Evolutionary conservation across 2,113 vertebrate species (phyloP), one percentile per base, ranked within the genome.

Genomic region (Alligator sinensis): DNA sequence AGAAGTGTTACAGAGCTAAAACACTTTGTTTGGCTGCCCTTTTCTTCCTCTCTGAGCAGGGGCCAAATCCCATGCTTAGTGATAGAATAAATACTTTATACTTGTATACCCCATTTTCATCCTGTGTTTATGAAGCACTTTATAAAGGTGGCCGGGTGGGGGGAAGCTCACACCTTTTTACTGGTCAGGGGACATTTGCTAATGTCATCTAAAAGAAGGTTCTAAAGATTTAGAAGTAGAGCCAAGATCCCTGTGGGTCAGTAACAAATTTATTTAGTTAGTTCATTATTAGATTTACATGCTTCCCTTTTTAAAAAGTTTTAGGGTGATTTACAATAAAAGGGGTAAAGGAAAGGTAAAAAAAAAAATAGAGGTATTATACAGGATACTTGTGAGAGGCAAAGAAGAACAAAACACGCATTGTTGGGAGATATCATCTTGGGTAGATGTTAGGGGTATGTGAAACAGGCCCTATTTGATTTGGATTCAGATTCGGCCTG

Each of bases 201-300:
- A 68, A 21, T 13, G 62, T 74, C 38, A 0, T 66, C 17, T 82
- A 25, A 83, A 86, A 83, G 47, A 28, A 89, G 34, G 14, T 27
- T 27, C 22, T 34, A 34, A 58, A 83, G 38, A 90, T 10, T 78
- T 28, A 66, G 47, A n/a, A 79, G 9, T 12, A 27, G n/a, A 86
- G 15, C 61, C 60, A 8, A 86, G 54, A 4, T 64, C 28, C 92
- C 30, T 5, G 5, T 19, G 87, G 82, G 86, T 86, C 34, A 38
- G 2, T 77, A 27, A 24, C 7, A 0, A 47, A 6, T 9, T 47
- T 47, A 47, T 47, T 47, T 64, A n/a, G 30, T 60, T 16, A 16
- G 14, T n/a, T 0, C 0, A 11, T n/a, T 79, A 47, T 34, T 4
- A 2, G 16, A 6, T 2, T 16, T 28, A 34, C 86, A 47, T 47